A percentile compares a stretch with the other conserved stretches of the same genome.
phyloP scores from a whole-genome alignment of 2,113 vertebrate species.

The Ctenodactylus gundi region DNA sequence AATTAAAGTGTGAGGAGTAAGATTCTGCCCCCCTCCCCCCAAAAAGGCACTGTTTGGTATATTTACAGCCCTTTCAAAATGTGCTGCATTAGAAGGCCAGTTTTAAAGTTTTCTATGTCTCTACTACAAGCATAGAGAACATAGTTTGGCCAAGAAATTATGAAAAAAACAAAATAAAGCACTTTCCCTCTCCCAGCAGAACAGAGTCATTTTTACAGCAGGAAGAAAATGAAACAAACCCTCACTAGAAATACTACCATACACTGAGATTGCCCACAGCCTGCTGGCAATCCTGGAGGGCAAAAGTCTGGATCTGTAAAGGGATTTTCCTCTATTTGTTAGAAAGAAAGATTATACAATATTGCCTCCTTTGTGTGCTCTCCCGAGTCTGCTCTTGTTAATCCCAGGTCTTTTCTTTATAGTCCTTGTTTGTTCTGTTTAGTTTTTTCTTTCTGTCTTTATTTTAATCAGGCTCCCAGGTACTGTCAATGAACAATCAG shows the following conservation, averaged over 20 bases:
- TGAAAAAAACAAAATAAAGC: constrained; percentile 68
- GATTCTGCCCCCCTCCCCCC: not conserved
- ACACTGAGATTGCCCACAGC: not conserved
- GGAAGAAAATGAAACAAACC: constrained; percentile 70
- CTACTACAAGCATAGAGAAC: constrained; percentile 52
- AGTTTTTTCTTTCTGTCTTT: not conserved
- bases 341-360: not conserved
- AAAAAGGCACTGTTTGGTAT: constrained; percentile 18
- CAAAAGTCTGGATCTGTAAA: not conserved
- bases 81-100: constrained; percentile 20
- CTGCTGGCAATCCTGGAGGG: constrained; percentile 27
- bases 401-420: not conserved
- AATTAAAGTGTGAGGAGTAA: constrained; percentile 29
- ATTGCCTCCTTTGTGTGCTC: not conserved
- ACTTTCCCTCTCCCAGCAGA: constrained; percentile 51
- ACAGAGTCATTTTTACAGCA: constrained; percentile 61
- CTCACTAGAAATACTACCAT: not conserved
- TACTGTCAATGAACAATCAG: not conserved
- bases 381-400: not conserved
- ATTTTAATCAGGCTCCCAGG: not conserved
- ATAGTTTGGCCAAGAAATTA: constrained; percentile 59
- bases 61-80: constrained; percentile 62
- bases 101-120: constrained; percentile 41
- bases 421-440: not conserved
- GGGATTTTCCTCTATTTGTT: not conserved